Percentiles rank a stretch among this genome's conserved stretches.
These are phyloP conservation scores for Paracyclopina nana DNA, from an alignment of 1,140 invertebrate species.

Conservation along the genomic window DNA sequence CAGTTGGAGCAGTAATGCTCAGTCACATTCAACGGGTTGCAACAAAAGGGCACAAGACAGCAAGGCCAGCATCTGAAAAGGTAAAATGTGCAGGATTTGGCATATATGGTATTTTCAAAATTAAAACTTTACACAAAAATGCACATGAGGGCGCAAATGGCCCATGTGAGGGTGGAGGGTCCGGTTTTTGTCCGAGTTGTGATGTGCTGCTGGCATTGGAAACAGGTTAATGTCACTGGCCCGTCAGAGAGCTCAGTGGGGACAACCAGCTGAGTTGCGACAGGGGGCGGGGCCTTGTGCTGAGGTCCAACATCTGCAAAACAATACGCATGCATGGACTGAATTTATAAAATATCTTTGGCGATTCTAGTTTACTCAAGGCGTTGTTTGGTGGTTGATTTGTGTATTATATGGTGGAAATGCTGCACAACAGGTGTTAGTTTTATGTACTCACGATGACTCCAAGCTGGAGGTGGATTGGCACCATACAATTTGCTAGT, in stretches of 20 bases:
- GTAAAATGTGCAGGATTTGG: neutral
- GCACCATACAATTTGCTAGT: too few relatives aligned
- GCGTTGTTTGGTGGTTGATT: too few relatives aligned
- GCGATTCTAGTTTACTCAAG: too few relatives aligned
- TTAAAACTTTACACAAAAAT: neutral
- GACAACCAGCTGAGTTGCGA: slow-evolving; percentile 3
- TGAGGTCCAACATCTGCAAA: slow-evolving; percentile 1
- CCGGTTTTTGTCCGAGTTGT: neutral
- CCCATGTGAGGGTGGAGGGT: neutral
- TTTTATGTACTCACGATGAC: too few relatives aligned
- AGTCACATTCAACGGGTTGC: neutral
- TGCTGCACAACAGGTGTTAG: too few relatives aligned
- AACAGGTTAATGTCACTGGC: neutral
- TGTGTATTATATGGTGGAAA: too few relatives aligned
- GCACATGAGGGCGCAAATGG: neutral
- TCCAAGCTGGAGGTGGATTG: too few relatives aligned
- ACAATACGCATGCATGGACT: too few relatives aligned
- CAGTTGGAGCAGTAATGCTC: slow-evolving; percentile 11
- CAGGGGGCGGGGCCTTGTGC: slow-evolving; percentile 6
- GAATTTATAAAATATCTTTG: too few relatives aligned
- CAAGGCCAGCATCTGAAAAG: slow-evolving; percentile 32
- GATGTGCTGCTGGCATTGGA: slow-evolving; percentile 3
- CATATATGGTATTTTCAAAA: too few relatives aligned
- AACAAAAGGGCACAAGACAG: neutral
- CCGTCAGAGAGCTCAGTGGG: neutral